A percentile compares a stretch with the other conserved stretches of the same genome.
phyloP scores from a whole-genome alignment of 2,113 vertebrate genomes.

The Shinisaurus crocodilurus region DNA sequence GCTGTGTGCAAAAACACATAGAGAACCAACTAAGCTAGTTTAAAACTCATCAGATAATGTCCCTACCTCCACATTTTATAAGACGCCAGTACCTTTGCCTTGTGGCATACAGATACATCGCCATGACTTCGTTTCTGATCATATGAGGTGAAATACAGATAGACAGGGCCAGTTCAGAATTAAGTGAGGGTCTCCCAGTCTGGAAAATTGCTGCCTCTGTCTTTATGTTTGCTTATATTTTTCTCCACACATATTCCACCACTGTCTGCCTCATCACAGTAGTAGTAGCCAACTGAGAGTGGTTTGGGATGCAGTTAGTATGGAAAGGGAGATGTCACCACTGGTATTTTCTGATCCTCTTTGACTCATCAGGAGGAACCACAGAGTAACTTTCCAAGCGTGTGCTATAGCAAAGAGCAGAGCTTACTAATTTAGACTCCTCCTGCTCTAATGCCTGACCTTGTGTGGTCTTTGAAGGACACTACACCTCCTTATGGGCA shows the following conservation, averaged over 20 bases:
- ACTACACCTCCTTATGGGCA: not conserved
- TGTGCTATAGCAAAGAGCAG: not conserved
- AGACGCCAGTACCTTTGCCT: not conserved
- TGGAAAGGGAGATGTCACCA: not conserved
- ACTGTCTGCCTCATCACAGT: not conserved
- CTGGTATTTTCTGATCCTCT: constrained; percentile 12
- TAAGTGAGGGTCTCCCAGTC: not conserved
- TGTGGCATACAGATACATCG: not conserved
- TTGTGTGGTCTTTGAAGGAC: not conserved
- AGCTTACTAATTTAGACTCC: not conserved
- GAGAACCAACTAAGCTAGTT: not conserved
- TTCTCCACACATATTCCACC: not conserved
- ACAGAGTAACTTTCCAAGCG: not conserved
- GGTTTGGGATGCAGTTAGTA: not conserved
- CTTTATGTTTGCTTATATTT: not conserved
- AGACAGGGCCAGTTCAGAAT: not conserved
- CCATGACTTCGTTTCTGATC: too few species aligned
- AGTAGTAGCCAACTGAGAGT: not conserved
- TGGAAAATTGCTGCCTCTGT: not conserved
- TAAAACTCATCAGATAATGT: not conserved
- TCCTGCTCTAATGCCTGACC: constrained; percentile 10
- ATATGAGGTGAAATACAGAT: not conserved
- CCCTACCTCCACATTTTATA: not conserved
- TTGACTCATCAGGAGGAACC: constrained; percentile 17
- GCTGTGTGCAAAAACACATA: not conserved